Evolutionary conservation across 2,888 invertebrate species (phyloP), one percentile per base, ranked within the genome.

Genomic region (Xanthostigma xanthostigma): DNA sequence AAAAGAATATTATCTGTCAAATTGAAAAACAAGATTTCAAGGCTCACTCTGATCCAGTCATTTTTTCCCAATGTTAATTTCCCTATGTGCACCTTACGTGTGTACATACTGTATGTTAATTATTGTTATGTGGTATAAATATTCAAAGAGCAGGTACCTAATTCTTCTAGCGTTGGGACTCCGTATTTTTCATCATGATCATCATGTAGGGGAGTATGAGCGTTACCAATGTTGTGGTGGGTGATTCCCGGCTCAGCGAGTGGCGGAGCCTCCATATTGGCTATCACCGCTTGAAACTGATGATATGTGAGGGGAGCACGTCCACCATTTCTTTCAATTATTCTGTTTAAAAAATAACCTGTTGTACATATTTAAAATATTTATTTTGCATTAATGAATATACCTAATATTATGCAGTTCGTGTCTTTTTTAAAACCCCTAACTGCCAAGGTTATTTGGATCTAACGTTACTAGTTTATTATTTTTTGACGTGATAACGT

Each of bases 281-380:
- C 79, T 12, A 91, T 75, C 51, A 89, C 71, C 14, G 80, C 81
- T 69, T 89, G 84, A 68, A 91, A 92, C 63, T 88, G 83, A 61
- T 89, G 85, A 64, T 90, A 91, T 0, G 90, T 92, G 48, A 90
- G 67, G 0, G 90, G 90, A 0, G 89, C 81, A 59, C 79, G 80
- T 0, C 87, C 88, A 17, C 81, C 80, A 65, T 90, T 90, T 53
- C 75, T 76, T 54, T 85, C 82, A 58, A 91, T 85, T 49, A 91
- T 88, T 55, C 88, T 82, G 59, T 56, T 67, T 27, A 60, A 47
- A 49, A 38, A 44, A 48, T 42, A 36, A 41, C 40, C 39, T 44
- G 35, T 45, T 42, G 41, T 12, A 34, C 33, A 41, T 34, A 27
- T 35, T 43, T 46, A 35, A 35, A 38, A 45, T 10, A 43, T 46